Percentiles rank a stretch among this genome's conserved stretches.
Evolutionary conservation across 1,140 invertebrate species (phyloP).

Genomic region (Brachionus paranguensis): DNA sequence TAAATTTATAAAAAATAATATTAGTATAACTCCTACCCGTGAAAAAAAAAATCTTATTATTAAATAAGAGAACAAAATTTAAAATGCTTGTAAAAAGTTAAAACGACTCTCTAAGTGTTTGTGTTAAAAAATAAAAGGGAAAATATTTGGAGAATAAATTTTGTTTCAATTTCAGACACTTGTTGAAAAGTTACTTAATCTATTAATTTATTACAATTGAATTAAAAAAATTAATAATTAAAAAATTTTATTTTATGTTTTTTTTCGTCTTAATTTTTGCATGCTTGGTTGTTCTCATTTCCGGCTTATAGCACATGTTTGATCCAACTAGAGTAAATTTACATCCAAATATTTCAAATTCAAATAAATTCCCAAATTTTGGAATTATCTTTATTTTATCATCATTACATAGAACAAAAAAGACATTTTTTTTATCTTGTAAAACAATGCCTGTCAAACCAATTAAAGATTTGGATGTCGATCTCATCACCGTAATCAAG

Average conservation of each 20-base stretch:
- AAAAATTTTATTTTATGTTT: neutral
- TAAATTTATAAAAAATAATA: too few species aligned
- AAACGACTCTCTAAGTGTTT: too few species aligned
- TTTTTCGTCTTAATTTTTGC: conserved; percentile 36
- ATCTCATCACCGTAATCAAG: neutral
- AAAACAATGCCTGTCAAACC: conserved; percentile 25
- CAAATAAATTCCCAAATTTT: conserved; percentile 29
- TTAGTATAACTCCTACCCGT: too few species aligned
- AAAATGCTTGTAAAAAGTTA: too few species aligned
- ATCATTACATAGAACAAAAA: neutral
- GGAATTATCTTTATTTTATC: conserved; percentile 19
- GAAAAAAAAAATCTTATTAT: too few species aligned
- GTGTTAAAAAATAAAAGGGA: too few species aligned
- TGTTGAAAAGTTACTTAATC: too few species aligned
- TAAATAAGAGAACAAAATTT: too few species aligned
- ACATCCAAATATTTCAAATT: conserved; percentile 33
- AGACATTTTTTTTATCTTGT: conserved; percentile 35
- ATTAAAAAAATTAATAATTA: neutral
- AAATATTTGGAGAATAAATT: too few species aligned
- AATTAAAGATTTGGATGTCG: neutral
- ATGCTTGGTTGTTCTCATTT: conserved; percentile 38
- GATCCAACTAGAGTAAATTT: conserved; percentile 33
- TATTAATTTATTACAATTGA: too few species aligned
- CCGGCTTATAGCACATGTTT: conserved; percentile 33
- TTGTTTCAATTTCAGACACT: too few species aligned